Evolutionary conservation across 2,797 vertebrate species (phyloP).

Genomic region (Microchirus variegatus): DNA sequence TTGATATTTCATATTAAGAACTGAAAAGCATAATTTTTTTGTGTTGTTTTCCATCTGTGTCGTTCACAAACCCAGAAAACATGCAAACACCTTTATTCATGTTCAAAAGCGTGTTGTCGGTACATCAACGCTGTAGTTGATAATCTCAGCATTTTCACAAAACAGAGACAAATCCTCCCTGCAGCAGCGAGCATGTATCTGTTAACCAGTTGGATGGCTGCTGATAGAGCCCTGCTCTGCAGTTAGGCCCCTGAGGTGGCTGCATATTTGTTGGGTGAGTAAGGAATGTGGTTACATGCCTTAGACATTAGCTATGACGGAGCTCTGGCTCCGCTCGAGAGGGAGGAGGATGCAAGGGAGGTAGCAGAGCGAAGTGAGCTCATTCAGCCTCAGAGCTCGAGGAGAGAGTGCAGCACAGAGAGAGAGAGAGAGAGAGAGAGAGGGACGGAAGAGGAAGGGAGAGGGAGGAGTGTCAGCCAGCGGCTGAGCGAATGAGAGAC

Average conservation of each 20-base stretch:
- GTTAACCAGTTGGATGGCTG: conserved; percentile 28
- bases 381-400: conserved; percentile 78
- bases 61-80: conserved; percentile 7
- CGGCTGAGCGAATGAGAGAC: conserved; percentile 68
- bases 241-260: conserved; percentile 81
- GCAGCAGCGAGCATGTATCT: conserved; percentile 1
- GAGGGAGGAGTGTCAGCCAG: conserved; percentile 67
- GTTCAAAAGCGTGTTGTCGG: background rate
- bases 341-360: conserved; percentile 63
- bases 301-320: conserved; percentile 90
- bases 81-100: conserved; percentile 1
- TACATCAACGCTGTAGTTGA: background rate
- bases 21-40: background rate
- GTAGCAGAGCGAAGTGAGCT: conserved; percentile 82
- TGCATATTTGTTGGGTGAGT: conserved; percentile 91
- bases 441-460: conserved; percentile 42
- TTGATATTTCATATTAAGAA: background rate
- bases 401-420: conserved; percentile 64
- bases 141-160: conserved; percentile 7
- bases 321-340: conserved; percentile 79
- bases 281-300: conserved; percentile 95
- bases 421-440: conserved; percentile 46
- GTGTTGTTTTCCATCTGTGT: conserved; percentile 4
- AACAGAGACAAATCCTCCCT: conserved; percentile 11
- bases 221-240: conserved; percentile 58